A percentile compares a stretch with the other conserved stretches of the same genome.
These are phyloP conservation scores for Pterobdella sp. DNA, from an alignment of 2,888 invertebrate species.

Conservation along the genomic window DNA sequence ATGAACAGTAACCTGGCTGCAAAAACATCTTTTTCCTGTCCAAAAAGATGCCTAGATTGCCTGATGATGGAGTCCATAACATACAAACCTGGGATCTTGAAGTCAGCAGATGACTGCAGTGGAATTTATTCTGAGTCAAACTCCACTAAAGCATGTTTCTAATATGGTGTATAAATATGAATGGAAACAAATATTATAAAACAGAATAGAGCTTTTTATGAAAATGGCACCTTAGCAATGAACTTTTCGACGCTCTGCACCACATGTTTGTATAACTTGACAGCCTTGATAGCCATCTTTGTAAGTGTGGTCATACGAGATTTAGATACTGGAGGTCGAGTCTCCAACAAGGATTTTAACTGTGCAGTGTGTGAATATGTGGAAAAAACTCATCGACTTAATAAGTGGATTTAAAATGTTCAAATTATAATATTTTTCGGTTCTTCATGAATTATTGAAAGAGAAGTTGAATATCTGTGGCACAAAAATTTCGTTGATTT, in stretches of 20 bases:
- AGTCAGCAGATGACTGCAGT: constrained; percentile 84
- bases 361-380: constrained; percentile 50
- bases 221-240: constrained; percentile 66
- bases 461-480: background rate
- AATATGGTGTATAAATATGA: too few species aligned
- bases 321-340: constrained; percentile 94
- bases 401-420: background rate
- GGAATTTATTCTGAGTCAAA: too few species aligned
- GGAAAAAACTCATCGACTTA: background rate
- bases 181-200: too few species aligned
- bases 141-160: too few species aligned
- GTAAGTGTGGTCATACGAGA: constrained; percentile 98
- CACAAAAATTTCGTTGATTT: background rate
- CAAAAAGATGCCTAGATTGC: constrained; percentile 94
- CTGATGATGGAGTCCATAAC: constrained; percentile 97
- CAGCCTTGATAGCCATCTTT: constrained; percentile 91
- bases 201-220: too few species aligned
- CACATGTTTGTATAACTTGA: constrained; percentile 98
- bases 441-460: background rate
- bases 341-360: constrained; percentile 91
- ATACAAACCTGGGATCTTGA: constrained; percentile 95
- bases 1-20: constrained; percentile 80
- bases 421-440: background rate
- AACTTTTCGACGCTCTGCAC: constrained; percentile 99
- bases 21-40: constrained; percentile 92